Conservation (phyloP, 2,888 invertebrate genomes). For the Eupithecia pulchellata region DNA sequence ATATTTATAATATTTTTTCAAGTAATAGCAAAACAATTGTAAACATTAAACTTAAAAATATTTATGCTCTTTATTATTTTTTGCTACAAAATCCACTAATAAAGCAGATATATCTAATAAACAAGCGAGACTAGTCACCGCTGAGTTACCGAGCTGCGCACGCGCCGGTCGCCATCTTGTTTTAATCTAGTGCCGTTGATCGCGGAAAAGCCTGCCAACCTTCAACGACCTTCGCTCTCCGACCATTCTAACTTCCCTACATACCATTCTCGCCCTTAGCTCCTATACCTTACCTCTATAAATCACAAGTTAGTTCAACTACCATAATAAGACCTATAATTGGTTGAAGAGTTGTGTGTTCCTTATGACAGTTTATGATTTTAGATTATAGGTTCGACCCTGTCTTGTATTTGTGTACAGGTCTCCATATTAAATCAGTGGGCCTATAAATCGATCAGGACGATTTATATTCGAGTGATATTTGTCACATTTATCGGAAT, state of each 20-base stretch:
- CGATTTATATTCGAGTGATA: constrained; percentile 71
- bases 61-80: not conserved
- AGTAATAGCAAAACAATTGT: too few relatives aligned
- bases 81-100: constrained; percentile 21
- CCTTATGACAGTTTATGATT: constrained; percentile 46
- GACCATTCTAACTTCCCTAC: constrained; percentile 68
- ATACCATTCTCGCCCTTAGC: constrained; percentile 51
- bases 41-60: too few relatives aligned
- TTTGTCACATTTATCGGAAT: constrained; percentile 72
- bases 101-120: constrained; percentile 45
- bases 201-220: constrained; percentile 85
- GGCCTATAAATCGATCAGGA: constrained; percentile 73
- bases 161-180: constrained; percentile 84
- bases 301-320: constrained; percentile 10
- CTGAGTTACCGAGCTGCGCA: constrained; percentile 75
- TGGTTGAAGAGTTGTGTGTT: constrained; percentile 36
- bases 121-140: constrained; percentile 62
- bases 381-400: constrained; percentile 53
- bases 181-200: constrained; percentile 83
- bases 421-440: constrained; percentile 72
- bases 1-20: too few relatives aligned
- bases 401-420: constrained; percentile 68
- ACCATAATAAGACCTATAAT: constrained; percentile 43
- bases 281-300: constrained; percentile 14
- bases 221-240: constrained; percentile 86